Conservation (phyloP, 2,113 vertebrate genomes). For the Microcebus jonahi region DNA sequence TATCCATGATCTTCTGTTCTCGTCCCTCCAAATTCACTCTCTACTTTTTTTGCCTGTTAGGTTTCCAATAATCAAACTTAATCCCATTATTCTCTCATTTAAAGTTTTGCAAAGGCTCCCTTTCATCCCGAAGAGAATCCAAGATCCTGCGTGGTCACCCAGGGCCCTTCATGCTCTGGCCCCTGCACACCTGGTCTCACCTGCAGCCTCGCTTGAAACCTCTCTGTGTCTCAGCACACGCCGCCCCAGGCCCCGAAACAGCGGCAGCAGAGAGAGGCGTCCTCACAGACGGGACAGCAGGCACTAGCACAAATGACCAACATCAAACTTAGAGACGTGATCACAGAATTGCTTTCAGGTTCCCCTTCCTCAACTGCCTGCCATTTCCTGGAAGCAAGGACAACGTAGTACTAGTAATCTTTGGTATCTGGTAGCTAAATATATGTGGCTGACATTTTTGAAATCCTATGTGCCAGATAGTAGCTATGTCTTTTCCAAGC, state of each 20-base stretch:
- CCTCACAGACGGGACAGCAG: neutral
- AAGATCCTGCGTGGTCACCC: neutral
- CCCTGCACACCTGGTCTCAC: rapidly evolving
- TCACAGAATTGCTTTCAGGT: neutral
- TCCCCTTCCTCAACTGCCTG: neutral
- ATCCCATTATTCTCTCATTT: too few relatives aligned
- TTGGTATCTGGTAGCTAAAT: neutral
- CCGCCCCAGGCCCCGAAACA: too few relatives aligned
- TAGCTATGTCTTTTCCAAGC: neutral
- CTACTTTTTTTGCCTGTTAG: neutral
- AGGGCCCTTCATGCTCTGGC: too few relatives aligned
- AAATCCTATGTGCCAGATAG: too few relatives aligned
- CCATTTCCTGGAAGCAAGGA: neutral
- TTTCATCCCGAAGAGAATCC: neutral
- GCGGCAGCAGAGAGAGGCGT: too few relatives aligned
- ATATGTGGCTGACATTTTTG: neutral
- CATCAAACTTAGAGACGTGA: neutral
- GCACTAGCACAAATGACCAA: neutral
- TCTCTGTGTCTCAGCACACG: too few relatives aligned
- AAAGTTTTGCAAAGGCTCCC: neutral
- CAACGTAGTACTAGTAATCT: neutral
- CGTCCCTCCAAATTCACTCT: neutral
- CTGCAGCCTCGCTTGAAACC: rapidly evolving
- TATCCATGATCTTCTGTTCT: too few relatives aligned
- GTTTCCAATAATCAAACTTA: neutral